These are phyloP conservation scores for Tipula unca DNA, from an alignment of 2,888 invertebrate species.

Conservation along the genomic window DNA sequence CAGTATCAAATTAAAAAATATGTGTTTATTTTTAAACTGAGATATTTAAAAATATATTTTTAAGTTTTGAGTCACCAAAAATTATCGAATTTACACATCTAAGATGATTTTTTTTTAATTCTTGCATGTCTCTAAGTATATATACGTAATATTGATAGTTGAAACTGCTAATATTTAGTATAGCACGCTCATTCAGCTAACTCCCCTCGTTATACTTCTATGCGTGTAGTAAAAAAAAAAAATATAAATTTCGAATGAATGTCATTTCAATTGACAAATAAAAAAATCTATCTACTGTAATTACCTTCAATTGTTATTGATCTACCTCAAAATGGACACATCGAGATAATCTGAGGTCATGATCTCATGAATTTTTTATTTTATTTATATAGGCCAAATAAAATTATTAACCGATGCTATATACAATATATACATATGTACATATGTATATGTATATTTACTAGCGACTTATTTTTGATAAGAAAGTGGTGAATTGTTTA, in stretches of 20 bases:
- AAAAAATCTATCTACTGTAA: neutral
- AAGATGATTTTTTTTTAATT: too few relatives aligned
- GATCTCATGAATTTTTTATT: neutral
- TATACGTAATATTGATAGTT: neutral
- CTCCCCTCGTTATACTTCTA: too few relatives aligned
- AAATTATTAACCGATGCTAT: neutral
- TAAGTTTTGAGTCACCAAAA: neutral
- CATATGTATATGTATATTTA: neutral
- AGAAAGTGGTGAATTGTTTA: neutral
- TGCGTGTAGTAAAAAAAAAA: neutral
- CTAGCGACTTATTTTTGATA: neutral
- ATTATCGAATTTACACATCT: neutral
- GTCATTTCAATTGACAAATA: neutral
- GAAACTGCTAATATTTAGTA: neutral
- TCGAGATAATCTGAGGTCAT: neutral
- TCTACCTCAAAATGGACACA: neutral
- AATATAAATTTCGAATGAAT: neutral
- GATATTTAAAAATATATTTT: neutral
- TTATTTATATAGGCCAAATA: neutral
- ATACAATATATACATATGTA: too few relatives aligned
- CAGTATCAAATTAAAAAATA: neutral
- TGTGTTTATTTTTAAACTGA: too few relatives aligned
- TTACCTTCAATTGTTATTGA: neutral
- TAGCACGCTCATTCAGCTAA: neutral
- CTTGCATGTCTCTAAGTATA: too few relatives aligned